A percentile compares a stretch with the other conserved stretches of the same genome.
Evolutionary conservation across 2,888 invertebrate genomes (phyloP).

Genomic region (Teinopalpus imperialis): DNA sequence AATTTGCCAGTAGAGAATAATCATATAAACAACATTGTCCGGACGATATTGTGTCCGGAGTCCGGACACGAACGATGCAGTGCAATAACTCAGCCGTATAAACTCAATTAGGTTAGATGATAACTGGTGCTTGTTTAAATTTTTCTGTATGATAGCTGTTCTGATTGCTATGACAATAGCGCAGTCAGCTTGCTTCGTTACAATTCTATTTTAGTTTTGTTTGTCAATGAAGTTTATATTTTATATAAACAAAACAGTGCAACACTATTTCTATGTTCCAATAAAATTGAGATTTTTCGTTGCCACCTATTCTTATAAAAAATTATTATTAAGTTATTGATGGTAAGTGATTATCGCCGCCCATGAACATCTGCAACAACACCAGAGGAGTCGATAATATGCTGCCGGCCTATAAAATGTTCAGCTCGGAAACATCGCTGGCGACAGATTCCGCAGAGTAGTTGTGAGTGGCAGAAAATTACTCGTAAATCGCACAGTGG

Average conservation of each 20-base stretch:
- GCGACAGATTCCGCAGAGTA: no score
- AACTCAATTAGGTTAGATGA: conserved; percentile 11
- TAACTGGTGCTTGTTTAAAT: not conserved
- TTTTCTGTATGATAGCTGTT: not conserved
- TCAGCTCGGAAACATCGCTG: no score
- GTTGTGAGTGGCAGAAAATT: no score
- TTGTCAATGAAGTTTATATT: not conserved
- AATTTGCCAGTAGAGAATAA: not conserved
- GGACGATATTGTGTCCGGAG: not conserved
- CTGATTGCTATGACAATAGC: conserved; percentile 1
- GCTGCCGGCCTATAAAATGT: no score
- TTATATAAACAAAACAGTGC: not conserved
- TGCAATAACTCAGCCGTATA: conserved; percentile 1
- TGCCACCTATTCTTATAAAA: no score
- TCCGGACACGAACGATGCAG: not conserved
- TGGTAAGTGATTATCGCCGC: no score
- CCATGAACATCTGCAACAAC: no score
- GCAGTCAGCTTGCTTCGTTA: not conserved
- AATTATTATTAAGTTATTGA: no score
- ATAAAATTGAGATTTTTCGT: no score
- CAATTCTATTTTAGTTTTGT: not conserved
- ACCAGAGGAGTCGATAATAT: no score
- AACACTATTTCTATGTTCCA: no score
- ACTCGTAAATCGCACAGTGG: no score
- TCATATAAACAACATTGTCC: conserved; percentile 2